Evolutionary conservation across 2,797 vertebrate species (phyloP), one percentile per base, ranked within the genome.

Genomic region (Octomys mimax): DNA sequence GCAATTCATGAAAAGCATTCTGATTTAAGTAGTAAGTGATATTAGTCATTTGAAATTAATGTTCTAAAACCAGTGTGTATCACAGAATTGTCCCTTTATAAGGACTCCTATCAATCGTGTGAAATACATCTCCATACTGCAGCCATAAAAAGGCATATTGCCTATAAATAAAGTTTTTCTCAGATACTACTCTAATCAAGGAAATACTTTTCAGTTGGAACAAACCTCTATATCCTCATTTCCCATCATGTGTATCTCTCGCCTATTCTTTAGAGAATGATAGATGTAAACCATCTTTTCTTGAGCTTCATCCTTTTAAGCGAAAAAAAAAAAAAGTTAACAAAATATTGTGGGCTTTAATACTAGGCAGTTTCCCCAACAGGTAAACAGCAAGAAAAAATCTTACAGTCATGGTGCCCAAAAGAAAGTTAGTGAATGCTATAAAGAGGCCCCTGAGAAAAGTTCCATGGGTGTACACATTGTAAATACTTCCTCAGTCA

Each of bases 221-320:
- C 98, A 85, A 96, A 99, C 99, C 99, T 98, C 98, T 39, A 97
- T 87, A 36, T 98, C 98, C 2, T 98, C 98, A 31, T 97, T 97
- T 49, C 99, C 99, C 99, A 99, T 99, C 99, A 99, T 99, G 98
- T 99, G 99, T 3, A 42, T 98, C n/a, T 99, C 98, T 97, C 99
- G 99, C 81, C 96, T 98, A 95, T 99, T 99, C 97, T 98, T 99
- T 90, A 99, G 95, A 6, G 99, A 99, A 95, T 99, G 99, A 52
- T 99, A 98, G n/a, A 99, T 98, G 5, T 99, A 99, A 66, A 99
- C 98, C 83, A 99, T 98, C 59, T 99, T 98, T 95, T 98, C 98
- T 71, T 94, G 93, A 61, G 97, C 71, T 96, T 99, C 98, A 93
- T 99, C 99, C 99, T 99, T 36, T 24, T 93, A 97, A 87, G 46